Conservation (phyloP, 2,113 vertebrate genomes). For the Callipepla californica region DNA sequence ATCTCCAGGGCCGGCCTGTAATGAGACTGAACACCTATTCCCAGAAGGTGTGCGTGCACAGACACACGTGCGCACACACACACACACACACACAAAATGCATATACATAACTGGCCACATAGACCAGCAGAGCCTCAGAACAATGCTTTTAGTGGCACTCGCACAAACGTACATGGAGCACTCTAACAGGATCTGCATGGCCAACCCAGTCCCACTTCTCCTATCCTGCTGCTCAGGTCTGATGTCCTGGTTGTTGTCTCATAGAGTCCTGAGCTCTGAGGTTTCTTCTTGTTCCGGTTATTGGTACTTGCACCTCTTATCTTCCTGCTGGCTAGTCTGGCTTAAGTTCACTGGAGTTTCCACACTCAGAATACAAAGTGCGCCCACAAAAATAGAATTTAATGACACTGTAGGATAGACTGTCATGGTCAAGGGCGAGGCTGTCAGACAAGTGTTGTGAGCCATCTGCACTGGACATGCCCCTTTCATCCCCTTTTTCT, state of each 20-base stretch:
- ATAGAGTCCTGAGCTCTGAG: fast-evolving
- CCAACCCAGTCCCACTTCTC: not conserved
- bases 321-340: not conserved
- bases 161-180: not conserved
- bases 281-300: not conserved
- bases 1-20: not conserved
- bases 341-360: not conserved
- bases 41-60: not conserved
- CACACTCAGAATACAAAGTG: not conserved
- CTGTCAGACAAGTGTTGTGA: not conserved
- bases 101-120: fast-evolving
- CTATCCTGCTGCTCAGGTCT: fast-evolving
- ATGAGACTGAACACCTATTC: fast-evolving
- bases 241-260: not conserved
- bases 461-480: not conserved
- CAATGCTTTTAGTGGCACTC: not conserved
- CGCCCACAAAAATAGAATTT: not conserved
- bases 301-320: not conserved
- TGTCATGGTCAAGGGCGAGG: fast-evolving
- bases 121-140: not conserved
- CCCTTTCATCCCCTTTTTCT: not conserved
- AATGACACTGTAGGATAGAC: not conserved
- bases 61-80: fast-evolving
- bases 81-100: not conserved
- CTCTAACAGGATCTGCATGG: fast-evolving